Evolutionary conservation across 2,113 vertebrate genomes (phyloP).

Genomic region (Ivindomyrus marchei): DNA sequence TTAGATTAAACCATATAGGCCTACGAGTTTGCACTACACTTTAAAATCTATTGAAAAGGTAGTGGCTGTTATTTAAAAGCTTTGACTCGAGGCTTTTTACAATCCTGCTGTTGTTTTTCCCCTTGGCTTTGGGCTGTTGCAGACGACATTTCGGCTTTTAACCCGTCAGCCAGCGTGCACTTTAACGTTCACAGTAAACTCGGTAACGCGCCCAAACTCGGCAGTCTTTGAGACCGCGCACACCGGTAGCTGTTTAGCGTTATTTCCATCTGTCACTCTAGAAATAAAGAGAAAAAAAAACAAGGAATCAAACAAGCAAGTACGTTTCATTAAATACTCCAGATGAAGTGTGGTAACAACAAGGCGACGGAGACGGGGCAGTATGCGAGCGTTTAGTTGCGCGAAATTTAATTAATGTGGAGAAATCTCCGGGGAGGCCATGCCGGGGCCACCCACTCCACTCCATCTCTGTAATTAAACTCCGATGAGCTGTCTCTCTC

Average conservation of each 20-base stretch:
- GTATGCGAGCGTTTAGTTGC: background rate
- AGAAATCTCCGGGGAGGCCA: constrained; percentile 5
- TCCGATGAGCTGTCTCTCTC: constrained; percentile 6
- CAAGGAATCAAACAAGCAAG: constrained; percentile 1
- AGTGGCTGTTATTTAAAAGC: background rate
- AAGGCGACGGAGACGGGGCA: background rate
- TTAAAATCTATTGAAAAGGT: background rate
- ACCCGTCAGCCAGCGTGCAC: background rate
- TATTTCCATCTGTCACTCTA: constrained; percentile 1
- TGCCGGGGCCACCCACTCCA: background rate
- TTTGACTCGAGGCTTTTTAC: background rate
- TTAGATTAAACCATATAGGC: background rate
- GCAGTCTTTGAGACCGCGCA: background rate
- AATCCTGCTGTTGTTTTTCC: background rate
- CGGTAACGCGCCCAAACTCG: background rate
- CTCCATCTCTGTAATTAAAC: constrained; percentile 18
- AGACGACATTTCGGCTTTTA: background rate
- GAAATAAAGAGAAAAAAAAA: background rate
- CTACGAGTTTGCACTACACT: background rate
- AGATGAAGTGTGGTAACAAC: constrained; percentile 5
- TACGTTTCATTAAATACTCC: constrained; percentile 13
- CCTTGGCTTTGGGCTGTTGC: background rate
- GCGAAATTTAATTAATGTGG: constrained; percentile 19
- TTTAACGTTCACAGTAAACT: background rate
- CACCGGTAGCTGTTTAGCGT: background rate